Base-by-base conservation (phyloP, 2,113 vertebrate species). In the Platycercus adscitus region DNA sequence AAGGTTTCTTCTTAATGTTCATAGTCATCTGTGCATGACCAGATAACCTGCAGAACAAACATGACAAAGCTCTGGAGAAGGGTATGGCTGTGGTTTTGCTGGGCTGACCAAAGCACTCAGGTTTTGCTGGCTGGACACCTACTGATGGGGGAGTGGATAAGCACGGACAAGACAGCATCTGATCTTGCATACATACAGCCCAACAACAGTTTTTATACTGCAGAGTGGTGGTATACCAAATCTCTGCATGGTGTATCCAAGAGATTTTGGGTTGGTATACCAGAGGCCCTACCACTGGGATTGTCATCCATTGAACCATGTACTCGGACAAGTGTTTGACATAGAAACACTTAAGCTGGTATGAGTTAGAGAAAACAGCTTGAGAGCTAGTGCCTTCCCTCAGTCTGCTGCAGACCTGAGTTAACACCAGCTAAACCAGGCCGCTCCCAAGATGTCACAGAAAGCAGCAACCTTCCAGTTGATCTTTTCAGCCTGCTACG, bases 201-300 rank as follows among this genome's bases (percentile, higher is more conserved):
- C 25, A 2, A 18, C 20, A 13, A 4, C 65, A 53, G 13, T 2
- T 41, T n/a, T 61, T 19, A 29, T 33, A 44, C 19, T 76, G 76
- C 63, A 53, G 46, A 46, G 82, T 14, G 17, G 37, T 20, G 33
- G 5, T 4, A 9, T 21, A 43, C 10, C 70, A 79, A 31, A 49
- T 4, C 28, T 58, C 56, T 37, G 14, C 3, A 15, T 0, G 0
- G 12, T 10, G 29, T 21, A 12, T 21, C 52, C 44, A 17, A 20
- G 50, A 12, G 69, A 13, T 75, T 63, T 75, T 10, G 58, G 52
- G 11, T 53, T 82, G n/a, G 25, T 39, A 58, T 23, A 18, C 23
- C n/a, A 58, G 72, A 18, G 76, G 31, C 41, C 20, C 13, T 21
- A 29, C 21, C 28, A 4, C 37, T 50, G 49, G 58, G 25, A 35